Evolutionary conservation across 1,140 invertebrate genomes (phyloP), one percentile per base, ranked within the genome.

Genomic region (Ostrea edulis): DNA sequence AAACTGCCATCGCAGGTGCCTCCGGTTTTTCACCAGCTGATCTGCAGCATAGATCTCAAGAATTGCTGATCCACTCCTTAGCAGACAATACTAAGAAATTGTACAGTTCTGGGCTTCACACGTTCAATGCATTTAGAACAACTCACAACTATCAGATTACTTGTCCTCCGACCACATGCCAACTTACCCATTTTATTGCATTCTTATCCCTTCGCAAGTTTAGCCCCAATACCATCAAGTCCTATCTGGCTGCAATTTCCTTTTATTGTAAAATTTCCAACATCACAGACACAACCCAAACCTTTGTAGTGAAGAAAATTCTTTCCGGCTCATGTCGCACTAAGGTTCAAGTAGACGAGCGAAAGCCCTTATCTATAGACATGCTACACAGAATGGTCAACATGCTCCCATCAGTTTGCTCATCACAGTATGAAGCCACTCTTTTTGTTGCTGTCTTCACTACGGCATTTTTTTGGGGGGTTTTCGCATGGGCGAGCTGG

Each of bases 401-500:
- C 35, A 20, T 52, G 14, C 29, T 82, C 17, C 54, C 53, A 55
- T 58, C 52, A 44, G 71, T 82, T 55, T 82, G 71, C 35, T 25
- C 22, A 8, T 86, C 44, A 22, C 20, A 86, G 14, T 86, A n/a
- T 81, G 65, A 86, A 22, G 20, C 65, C 53, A 17, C 25, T 22
- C 62, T 86, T 86, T 55, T 29, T 14, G n/a, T n/a, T 55, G 86
- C 86, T 53, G 14, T 81, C 35, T 81, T 77, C 65, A 52, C 51
- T 17, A 52, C 55, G 14, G 85, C 85, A 54, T 82, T 82, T 82
- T 82, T 71, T n/a, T n/a, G n/a, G n/a, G n/a, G 44, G n/a, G n/a
- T 44, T 82, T 86, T 20, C 81, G 86, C 35, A 58, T 86, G 4
- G 86, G 86, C 0, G 77, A 86, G 17, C 53, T 81, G 58, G 53